These are phyloP conservation scores for fruit fly (Drosophila melanogaster) DNA, from an alignment of 1,140 invertebrate species.

Conservation along the genomic window DNA sequence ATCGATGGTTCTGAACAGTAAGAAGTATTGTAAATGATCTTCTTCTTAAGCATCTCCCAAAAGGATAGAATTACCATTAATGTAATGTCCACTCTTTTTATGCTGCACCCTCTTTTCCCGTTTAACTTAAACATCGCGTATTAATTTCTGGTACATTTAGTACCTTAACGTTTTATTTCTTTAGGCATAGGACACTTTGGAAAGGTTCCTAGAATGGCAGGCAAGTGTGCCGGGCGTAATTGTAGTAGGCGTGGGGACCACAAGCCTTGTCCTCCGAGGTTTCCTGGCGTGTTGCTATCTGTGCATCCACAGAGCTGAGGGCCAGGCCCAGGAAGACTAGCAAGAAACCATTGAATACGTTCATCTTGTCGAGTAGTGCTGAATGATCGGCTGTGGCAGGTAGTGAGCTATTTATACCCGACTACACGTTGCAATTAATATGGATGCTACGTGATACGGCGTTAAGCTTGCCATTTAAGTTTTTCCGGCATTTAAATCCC, in stretches of 20 bases:
- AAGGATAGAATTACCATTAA: too few species aligned
- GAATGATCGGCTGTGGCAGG: background rate
- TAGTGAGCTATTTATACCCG: conserved; percentile 1
- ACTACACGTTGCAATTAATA: background rate
- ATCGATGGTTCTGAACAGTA: too few species aligned
- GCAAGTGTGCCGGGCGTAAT: background rate
- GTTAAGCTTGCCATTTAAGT: background rate
- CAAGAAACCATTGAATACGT: background rate
- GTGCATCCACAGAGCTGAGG: background rate
- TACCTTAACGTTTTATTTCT: background rate
- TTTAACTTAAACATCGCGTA: too few species aligned
- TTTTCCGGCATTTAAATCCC: background rate
- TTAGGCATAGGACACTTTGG: background rate
- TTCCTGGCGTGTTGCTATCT: background rate
- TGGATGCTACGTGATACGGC: background rate
- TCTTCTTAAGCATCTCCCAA: too few species aligned
- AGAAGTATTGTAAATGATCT: too few species aligned
- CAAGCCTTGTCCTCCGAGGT: background rate
- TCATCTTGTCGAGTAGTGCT: conserved; percentile 8
- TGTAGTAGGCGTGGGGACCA: conserved; percentile 1
- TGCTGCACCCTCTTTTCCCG: too few species aligned
- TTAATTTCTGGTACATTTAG: background rate
- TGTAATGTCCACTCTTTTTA: too few species aligned
- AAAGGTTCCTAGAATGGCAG: background rate
- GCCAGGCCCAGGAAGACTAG: conserved; percentile 17